Evolutionary conservation across 2,888 invertebrate species (phyloP).

Genomic region (Phalera bucephala): DNA sequence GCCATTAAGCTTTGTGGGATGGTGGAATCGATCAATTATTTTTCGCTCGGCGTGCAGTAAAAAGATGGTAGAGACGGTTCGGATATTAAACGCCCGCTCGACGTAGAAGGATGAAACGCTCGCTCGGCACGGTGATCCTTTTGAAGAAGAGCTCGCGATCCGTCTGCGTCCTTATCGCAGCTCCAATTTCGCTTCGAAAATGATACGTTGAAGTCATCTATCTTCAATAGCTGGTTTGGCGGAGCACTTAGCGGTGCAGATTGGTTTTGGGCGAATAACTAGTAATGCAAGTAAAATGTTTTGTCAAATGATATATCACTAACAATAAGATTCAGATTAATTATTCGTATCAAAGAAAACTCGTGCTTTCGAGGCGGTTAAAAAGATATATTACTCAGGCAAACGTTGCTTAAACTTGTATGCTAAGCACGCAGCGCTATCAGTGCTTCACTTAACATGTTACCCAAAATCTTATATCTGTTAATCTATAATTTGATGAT

Average conservation of each 20-base stretch:
- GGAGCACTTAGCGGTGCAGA: constrained; percentile 17
- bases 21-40: constrained; percentile 77
- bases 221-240: constrained; percentile 24
- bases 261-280: too few species aligned
- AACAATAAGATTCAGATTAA: too few species aligned
- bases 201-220: constrained; percentile 37
- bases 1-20: constrained; percentile 56
- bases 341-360: too few species aligned
- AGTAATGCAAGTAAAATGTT: too few species aligned
- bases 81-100: constrained; percentile 71
- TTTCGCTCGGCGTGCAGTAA: constrained; percentile 65
- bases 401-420: too few species aligned
- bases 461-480: constrained; percentile 13
- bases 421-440: too few species aligned
- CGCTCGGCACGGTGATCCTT: constrained; percentile 57
- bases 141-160: constrained; percentile 63
- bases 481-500: constrained; percentile 12
- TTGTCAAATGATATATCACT: too few species aligned
- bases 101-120: constrained; percentile 50
- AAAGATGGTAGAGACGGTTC: constrained; percentile 67
- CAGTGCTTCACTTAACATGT: too few species aligned
- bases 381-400: too few species aligned
- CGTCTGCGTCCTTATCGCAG: constrained; percentile 66
- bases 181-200: constrained; percentile 51
- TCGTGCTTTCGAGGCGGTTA: too few species aligned